Percentiles rank a stretch among this genome's conserved stretches.
Evolutionary conservation across 2,113 vertebrate species (phyloP).

Genomic region (Camelus bactrianus): DNA sequence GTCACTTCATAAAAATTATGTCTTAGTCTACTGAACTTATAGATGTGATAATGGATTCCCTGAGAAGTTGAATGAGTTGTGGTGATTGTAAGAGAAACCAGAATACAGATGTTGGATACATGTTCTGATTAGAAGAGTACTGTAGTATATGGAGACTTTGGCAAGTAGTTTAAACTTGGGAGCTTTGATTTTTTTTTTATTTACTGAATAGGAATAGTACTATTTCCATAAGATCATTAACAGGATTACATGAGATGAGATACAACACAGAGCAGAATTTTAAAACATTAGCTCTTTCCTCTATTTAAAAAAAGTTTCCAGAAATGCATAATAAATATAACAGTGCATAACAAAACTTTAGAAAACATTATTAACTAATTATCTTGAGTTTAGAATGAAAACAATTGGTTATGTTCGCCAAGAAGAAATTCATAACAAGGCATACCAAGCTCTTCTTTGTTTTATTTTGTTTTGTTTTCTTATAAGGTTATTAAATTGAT

Average conservation of each 20-base stretch:
- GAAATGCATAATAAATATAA: not conserved
- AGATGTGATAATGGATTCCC: not conserved
- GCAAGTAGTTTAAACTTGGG: conserved; percentile 5
- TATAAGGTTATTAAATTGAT: not conserved
- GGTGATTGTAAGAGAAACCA: not conserved
- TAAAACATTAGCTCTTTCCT: not conserved
- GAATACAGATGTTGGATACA: not conserved
- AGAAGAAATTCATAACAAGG: not conserved
- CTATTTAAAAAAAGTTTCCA: not conserved
- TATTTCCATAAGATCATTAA: not conserved
- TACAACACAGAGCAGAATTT: not conserved
- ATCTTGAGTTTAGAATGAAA: not conserved
- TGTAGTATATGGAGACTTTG: not conserved
- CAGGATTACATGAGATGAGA: not conserved
- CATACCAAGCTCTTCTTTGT: not conserved
- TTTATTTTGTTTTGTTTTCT: not conserved
- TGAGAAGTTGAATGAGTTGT: not conserved
- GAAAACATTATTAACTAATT: not conserved
- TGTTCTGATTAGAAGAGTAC: not conserved
- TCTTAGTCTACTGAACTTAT: not conserved
- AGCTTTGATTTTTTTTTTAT: not conserved
- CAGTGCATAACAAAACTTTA: not conserved
- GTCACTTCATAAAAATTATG: conserved; percentile 27
- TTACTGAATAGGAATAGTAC: not conserved
- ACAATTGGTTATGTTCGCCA: conserved; percentile 15